Percentiles rank a stretch among this genome's conserved stretches.
Evolutionary conservation across 2,113 vertebrate genomes (phyloP).

Genomic region (Gymnobelideus leadbeateri): DNA sequence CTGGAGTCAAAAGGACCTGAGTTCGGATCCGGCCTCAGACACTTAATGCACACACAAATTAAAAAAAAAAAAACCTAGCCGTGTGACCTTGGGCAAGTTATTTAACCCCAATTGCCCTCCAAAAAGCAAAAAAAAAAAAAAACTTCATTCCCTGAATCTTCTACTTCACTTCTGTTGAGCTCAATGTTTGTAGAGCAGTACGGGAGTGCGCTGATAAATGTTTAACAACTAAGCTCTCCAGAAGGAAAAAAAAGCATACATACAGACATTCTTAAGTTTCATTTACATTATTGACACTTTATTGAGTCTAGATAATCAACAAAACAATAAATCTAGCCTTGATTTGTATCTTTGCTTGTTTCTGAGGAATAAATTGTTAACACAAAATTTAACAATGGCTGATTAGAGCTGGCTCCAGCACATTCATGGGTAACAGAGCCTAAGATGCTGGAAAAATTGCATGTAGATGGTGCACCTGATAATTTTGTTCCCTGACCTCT

Average conservation of each 20-base stretch:
- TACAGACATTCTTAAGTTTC: not conserved
- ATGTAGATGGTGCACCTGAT: not conserved
- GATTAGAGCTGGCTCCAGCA: not conserved
- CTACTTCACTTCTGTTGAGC: not conserved
- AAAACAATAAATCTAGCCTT: not conserved
- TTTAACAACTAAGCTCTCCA: not conserved
- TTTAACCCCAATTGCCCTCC: too few species aligned
- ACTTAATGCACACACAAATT: too few species aligned
- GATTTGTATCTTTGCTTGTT: not conserved
- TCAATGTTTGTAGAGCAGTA: not conserved
- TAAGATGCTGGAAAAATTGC: not conserved
- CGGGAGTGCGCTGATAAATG: not conserved
- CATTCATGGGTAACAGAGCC: not conserved
- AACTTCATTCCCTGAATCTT: not conserved
- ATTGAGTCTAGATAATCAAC: not conserved
- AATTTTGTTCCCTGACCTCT: not conserved
- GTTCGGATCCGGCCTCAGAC: too few species aligned
- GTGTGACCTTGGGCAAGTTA: too few species aligned
- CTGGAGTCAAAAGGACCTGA: too few species aligned
- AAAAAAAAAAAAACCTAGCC: too few species aligned
- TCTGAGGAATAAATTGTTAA: not conserved
- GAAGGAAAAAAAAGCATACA: not conserved
- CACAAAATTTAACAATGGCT: not conserved
- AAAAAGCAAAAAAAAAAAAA: too few species aligned
- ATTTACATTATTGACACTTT: not conserved